Conservation (phyloP, 2,113 vertebrate species). For the Odobenus rosmarus region DNA sequence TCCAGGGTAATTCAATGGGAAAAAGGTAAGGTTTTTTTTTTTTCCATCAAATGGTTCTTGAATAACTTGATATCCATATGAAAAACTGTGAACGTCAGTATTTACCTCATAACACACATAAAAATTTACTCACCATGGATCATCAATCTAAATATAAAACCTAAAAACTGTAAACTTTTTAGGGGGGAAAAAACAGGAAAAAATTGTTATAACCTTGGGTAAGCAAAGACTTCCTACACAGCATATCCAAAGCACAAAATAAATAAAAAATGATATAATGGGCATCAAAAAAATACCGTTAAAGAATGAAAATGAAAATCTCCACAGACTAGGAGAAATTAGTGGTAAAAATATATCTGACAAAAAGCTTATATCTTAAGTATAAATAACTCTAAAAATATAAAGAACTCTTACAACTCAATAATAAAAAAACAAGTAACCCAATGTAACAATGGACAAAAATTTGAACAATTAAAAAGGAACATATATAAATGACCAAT, state of each 20-base stretch:
- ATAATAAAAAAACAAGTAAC: not conserved
- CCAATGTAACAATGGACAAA: not conserved
- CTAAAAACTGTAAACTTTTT: not conserved
- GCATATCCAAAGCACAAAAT: not conserved
- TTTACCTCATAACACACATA: not conserved
- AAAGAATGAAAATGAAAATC: not conserved
- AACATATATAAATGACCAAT: not conserved
- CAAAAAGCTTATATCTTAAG: not conserved
- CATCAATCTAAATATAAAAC: not conserved
- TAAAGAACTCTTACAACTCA: not conserved
- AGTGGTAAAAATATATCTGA: not conserved
- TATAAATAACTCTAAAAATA: not conserved
- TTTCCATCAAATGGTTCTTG: not conserved
- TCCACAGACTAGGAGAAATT: not conserved
- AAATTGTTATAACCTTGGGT: not conserved
- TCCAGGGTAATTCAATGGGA: not conserved
- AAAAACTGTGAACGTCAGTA: not conserved
- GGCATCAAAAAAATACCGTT: not conserved
- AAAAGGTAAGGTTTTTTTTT: not conserved
- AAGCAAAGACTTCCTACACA: not conserved
- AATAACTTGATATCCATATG: not conserved
- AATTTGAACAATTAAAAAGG: not conserved
- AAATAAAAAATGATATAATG: not conserved
- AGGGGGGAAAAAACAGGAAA: not conserved
- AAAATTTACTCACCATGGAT: constrained; percentile 8